Percentiles rank a stretch among this genome's conserved stretches.
These are phyloP conservation scores for Atopsyche davidsoni DNA, from an alignment of 1,140 invertebrate genomes.

Conservation along the genomic window DNA sequence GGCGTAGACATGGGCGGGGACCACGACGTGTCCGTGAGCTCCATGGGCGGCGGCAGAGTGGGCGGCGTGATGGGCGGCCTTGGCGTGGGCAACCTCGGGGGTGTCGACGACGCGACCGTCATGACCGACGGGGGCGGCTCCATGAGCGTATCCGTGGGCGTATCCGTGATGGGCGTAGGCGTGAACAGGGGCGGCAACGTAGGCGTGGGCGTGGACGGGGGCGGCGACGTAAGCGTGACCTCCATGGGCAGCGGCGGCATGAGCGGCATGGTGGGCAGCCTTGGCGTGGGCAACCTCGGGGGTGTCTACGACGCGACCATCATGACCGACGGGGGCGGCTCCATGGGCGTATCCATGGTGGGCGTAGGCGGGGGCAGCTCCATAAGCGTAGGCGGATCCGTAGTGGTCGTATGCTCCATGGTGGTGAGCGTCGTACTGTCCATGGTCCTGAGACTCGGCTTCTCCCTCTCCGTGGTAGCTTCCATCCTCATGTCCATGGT, in stretches of 20 bases:
- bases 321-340: conserved; percentile 26
- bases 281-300: conserved; percentile 45
- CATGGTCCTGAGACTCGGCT: conserved; percentile 10
- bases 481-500: conserved; percentile 4
- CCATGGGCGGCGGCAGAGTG: conserved; percentile 33
- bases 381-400: conserved; percentile 30
- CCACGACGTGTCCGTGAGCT: conserved; percentile 30
- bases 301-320: conserved; percentile 42
- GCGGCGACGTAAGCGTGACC: not conserved
- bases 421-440: conserved; percentile 7
- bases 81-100: conserved; percentile 45
- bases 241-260: conserved; percentile 14
- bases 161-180: not conserved
- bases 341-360: conserved; percentile 7
- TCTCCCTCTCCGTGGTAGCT: conserved; percentile 7
- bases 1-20: not conserved
- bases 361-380: conserved; percentile 26
- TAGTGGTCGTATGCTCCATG: conserved; percentile 32
- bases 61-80: conserved; percentile 43
- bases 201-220: conserved; percentile 37
- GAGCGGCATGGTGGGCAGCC: conserved; percentile 42
- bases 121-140: conserved; percentile 33
- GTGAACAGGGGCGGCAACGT: not conserved
- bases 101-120: conserved; percentile 41
- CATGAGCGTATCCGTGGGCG: conserved; percentile 25